Evolutionary conservation across 1,140 invertebrate species (phyloP).

Genomic region (Drosophila quadrilineata): DNA sequence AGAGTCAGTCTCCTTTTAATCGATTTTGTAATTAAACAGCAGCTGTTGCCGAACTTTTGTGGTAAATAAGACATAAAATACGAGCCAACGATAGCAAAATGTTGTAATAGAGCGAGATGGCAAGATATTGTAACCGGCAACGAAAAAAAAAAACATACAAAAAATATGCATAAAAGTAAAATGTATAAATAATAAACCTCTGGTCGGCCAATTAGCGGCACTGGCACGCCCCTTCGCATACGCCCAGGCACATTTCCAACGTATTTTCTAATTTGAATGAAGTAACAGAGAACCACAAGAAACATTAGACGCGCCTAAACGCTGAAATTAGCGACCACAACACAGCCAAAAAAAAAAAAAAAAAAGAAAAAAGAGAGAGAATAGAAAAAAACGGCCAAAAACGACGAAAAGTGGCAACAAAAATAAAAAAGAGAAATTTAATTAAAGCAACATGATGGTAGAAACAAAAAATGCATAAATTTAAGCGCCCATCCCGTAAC

Average conservation of each 20-base stretch:
- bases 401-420: too few species aligned
- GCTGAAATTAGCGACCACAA: constrained; percentile 66
- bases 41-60: constrained; percentile 30
- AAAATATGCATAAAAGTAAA: too few species aligned
- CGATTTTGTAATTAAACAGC: constrained; percentile 40
- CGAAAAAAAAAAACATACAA: too few species aligned
- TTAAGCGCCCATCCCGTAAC: constrained; percentile 46
- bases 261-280: constrained; percentile 75
- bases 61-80: constrained; percentile 44
- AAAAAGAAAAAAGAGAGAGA: constrained; percentile 31
- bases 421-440: constrained; percentile 72
- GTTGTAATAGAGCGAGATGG: background rate
- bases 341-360: constrained; percentile 18
- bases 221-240: background rate
- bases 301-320: constrained; percentile 74
- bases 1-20: constrained; percentile 16
- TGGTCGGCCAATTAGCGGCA: constrained; percentile 54
- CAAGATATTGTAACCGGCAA: too few species aligned
- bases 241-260: constrained; percentile 19
- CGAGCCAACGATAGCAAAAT: background rate
- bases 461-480: constrained; percentile 65
- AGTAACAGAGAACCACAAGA: constrained; percentile 53
- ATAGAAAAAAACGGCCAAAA: constrained; percentile 32
- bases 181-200: constrained; percentile 68
- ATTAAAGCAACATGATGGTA: constrained; percentile 64